These are phyloP conservation scores for Erpornis zantholeuca DNA, from an alignment of 2,113 vertebrate genomes.

Conservation along the genomic window DNA sequence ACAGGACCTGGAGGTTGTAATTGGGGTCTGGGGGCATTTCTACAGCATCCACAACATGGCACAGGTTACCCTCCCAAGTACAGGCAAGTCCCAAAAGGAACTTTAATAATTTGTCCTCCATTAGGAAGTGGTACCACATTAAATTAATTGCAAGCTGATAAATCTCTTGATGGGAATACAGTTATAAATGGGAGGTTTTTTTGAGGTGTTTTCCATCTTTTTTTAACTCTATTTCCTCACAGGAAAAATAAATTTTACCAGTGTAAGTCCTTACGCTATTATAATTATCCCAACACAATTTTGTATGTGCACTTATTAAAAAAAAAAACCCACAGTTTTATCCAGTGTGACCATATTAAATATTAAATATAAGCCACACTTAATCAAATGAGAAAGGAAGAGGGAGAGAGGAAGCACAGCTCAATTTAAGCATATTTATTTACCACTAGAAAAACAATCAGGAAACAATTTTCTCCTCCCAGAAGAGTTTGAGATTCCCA, in stretches of 20 bases:
- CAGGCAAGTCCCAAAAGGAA: background rate
- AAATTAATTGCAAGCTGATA: background rate
- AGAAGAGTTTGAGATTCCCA: constrained; percentile 6
- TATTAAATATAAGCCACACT: background rate
- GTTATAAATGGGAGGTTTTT: background rate
- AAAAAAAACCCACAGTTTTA: background rate
- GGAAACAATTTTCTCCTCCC: constrained; percentile 27
- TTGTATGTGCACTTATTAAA: background rate
- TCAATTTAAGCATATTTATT: constrained; percentile 21
- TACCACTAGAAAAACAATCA: background rate
- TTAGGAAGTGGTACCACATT: background rate
- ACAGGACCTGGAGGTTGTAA: background rate
- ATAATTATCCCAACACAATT: background rate
- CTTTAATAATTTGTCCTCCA: background rate
- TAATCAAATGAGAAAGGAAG: constrained; percentile 9
- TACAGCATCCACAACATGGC: background rate
- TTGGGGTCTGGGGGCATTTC: background rate
- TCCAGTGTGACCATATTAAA: background rate
- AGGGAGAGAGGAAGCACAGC: constrained; percentile 12
- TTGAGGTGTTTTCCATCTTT: background rate
- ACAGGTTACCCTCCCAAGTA: background rate
- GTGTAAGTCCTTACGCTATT: background rate
- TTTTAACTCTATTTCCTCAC: background rate
- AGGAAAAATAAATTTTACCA: background rate
- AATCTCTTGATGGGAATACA: background rate